A percentile compares a stretch with the other conserved stretches of the same genome.
Evolutionary conservation across 2,888 invertebrate genomes (phyloP).

Genomic region (Chrysolina haemoptera): DNA sequence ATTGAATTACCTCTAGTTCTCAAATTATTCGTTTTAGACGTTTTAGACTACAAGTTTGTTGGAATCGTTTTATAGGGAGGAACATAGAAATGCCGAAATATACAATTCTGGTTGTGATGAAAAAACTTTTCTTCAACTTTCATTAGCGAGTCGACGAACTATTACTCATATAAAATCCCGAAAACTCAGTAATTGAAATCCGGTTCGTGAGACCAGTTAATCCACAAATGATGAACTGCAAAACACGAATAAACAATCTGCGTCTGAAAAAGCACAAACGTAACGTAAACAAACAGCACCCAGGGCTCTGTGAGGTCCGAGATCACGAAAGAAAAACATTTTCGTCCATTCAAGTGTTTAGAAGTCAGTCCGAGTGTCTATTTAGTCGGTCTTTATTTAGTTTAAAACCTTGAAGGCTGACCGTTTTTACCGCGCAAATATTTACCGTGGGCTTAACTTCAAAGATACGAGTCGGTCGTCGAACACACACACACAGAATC

Average conservation of each 20-base stretch:
- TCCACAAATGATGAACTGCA: conserved; percentile 20
- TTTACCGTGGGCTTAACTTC: conserved; percentile 62
- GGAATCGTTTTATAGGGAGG: no score
- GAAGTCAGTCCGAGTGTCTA: conserved; percentile 46
- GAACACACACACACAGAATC: conserved; percentile 21
- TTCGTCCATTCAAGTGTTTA: conserved; percentile 37
- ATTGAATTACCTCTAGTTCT: no score
- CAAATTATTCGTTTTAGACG: no score
- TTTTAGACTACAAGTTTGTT: no score
- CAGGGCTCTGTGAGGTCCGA: conserved; percentile 39
- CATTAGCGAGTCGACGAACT: no score
- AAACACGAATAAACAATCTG: conserved; percentile 29
- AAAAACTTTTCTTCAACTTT: no score
- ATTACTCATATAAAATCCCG: no score
- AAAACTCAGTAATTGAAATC: no score
- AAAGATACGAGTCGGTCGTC: conserved; percentile 50
- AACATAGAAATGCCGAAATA: no score
- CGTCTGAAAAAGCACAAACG: conserved; percentile 18
- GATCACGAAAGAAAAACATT: conserved; percentile 42
- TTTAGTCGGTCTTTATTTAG: conserved; percentile 61
- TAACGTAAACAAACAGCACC: neutral
- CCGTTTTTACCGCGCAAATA: conserved; percentile 63
- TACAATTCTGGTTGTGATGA: no score
- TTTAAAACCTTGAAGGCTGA: conserved; percentile 60
- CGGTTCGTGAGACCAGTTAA: conserved; percentile 5